These are phyloP conservation scores for Anguilla anguilla DNA, from an alignment of 2,797 vertebrate genomes.

Conservation along the genomic window DNA sequence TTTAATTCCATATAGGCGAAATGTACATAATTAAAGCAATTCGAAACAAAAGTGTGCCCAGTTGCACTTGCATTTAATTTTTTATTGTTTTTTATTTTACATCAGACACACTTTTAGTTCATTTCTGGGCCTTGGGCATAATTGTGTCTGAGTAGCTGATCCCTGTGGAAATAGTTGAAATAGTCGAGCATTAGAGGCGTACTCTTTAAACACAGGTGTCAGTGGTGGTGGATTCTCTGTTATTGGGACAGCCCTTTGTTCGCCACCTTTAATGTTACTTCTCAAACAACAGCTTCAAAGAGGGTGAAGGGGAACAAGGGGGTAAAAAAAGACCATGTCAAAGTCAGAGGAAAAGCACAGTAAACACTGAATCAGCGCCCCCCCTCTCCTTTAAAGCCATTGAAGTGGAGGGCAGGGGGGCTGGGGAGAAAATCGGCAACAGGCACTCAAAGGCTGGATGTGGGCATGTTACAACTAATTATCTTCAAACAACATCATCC, in stretches of 20 bases:
- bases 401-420: slow-evolving; percentile 1
- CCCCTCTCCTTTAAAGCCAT: slow-evolving; percentile 22
- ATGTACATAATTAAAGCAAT: neutral
- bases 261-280: neutral
- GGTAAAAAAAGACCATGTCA: neutral
- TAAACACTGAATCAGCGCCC: slow-evolving; percentile 27
- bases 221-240: neutral
- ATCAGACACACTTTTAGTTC: neutral
- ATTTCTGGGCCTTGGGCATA: neutral
- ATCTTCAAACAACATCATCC: slow-evolving; percentile 24
- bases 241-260: slow-evolving; percentile 7
- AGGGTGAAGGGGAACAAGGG: neutral
- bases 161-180: slow-evolving; percentile 15
- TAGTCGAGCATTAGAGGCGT: neutral
- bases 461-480: slow-evolving; percentile 33
- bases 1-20: neutral
- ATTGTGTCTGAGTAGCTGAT: slow-evolving; percentile 6
- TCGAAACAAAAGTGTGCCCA: neutral
- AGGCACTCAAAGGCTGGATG: slow-evolving; percentile 14
- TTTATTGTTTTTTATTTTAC: neutral
- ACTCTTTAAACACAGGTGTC: slow-evolving; percentile 18
- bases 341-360: slow-evolving; percentile 4
- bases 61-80: neutral
- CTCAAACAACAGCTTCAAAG: slow-evolving; percentile 27
- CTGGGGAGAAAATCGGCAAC: neutral